Conservation (phyloP, 1,140 invertebrate species). For the Drosophila lowei region DNA sequence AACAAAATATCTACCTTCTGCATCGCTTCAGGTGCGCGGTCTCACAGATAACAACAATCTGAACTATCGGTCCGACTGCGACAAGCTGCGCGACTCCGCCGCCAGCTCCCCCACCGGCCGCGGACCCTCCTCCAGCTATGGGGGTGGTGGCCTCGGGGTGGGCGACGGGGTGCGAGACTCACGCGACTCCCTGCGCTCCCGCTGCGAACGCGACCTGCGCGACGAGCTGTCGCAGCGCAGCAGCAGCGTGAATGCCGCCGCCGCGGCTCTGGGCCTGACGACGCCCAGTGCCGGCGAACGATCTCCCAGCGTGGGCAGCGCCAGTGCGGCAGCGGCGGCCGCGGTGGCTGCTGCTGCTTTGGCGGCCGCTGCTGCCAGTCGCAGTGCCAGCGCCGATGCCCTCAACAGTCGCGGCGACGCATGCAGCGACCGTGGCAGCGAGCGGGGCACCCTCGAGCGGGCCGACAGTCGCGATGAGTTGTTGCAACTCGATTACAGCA, state of each 20-base stretch:
- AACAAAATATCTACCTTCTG: not conserved
- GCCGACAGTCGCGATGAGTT: constrained; percentile 82
- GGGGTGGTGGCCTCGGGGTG: constrained; percentile 24
- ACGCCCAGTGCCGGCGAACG: constrained; percentile 71
- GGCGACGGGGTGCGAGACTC: constrained; percentile 66
- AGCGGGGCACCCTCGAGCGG: constrained; percentile 71
- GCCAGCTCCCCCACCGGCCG: constrained; percentile 77
- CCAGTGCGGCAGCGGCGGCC: constrained; percentile 69
- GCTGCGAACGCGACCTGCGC: constrained; percentile 75
- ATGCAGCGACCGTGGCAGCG: constrained; percentile 76
- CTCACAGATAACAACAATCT: constrained; percentile 92
- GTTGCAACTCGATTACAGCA: constrained; percentile 80
- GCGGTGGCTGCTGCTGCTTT: constrained; percentile 67
- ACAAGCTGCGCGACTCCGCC: constrained; percentile 78
- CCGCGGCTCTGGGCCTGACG: constrained; percentile 68
- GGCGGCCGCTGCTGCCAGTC: constrained; percentile 67
- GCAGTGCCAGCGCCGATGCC: constrained; percentile 71
- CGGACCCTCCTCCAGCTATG: constrained; percentile 54
- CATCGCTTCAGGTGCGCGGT: constrained; percentile 85
- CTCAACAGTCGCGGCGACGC: constrained; percentile 60
- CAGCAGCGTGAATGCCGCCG: constrained; percentile 76
- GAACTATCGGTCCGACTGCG: constrained; percentile 84
- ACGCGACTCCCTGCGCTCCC: constrained; percentile 68
- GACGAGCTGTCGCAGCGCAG: constrained; percentile 77
- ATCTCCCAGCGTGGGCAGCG: constrained; percentile 80